Conservation (phyloP, 2,888 invertebrate genomes). For the Ichneumoninae sp. region DNA sequence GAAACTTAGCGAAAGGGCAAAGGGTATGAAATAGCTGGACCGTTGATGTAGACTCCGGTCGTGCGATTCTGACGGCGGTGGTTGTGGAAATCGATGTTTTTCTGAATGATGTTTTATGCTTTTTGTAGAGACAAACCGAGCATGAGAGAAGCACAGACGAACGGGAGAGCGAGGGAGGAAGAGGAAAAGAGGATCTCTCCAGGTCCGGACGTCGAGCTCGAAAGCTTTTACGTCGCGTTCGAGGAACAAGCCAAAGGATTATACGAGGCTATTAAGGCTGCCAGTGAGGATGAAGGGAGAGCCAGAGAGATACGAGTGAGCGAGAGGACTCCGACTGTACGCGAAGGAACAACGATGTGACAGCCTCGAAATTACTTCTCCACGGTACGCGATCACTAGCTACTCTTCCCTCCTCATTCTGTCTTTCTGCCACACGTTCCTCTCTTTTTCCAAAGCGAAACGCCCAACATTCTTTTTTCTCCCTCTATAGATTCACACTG, state of each 20-base stretch:
- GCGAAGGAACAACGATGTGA: slow-evolving; percentile 66
- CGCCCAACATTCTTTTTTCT: not conserved
- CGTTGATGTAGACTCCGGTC: slow-evolving; percentile 9
- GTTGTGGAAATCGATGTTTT: slow-evolving; percentile 63
- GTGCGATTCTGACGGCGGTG: slow-evolving; percentile 26
- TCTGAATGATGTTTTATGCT: slow-evolving; percentile 32
- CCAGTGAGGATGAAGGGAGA: slow-evolving; percentile 30
- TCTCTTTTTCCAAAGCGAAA: slow-evolving; percentile 14
- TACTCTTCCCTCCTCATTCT: slow-evolving; percentile 42
- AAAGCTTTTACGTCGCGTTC: slow-evolving; percentile 65
- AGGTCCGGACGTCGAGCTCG: slow-evolving; percentile 57
- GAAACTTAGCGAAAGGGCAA: not conserved
- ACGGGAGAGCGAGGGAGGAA: slow-evolving; percentile 27
- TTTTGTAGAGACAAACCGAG: slow-evolving; percentile 50
- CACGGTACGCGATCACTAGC: slow-evolving; percentile 57
- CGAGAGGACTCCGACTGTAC: slow-evolving; percentile 48
- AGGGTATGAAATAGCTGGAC: slow-evolving; percentile 30
- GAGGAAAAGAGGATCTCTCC: slow-evolving; percentile 25
- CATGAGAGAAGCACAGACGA: slow-evolving; percentile 39
- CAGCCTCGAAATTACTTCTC: slow-evolving; percentile 64
- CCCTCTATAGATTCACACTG: not conserved
- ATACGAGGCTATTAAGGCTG: slow-evolving; percentile 65
- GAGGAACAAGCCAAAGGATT: slow-evolving; percentile 65
- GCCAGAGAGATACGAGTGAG: slow-evolving; percentile 22
- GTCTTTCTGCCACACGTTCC: slow-evolving; percentile 21